phyloP scores from a whole-genome alignment of 2,797 vertebrate genomes.

The Dendrocincla tyrannina region DNA sequence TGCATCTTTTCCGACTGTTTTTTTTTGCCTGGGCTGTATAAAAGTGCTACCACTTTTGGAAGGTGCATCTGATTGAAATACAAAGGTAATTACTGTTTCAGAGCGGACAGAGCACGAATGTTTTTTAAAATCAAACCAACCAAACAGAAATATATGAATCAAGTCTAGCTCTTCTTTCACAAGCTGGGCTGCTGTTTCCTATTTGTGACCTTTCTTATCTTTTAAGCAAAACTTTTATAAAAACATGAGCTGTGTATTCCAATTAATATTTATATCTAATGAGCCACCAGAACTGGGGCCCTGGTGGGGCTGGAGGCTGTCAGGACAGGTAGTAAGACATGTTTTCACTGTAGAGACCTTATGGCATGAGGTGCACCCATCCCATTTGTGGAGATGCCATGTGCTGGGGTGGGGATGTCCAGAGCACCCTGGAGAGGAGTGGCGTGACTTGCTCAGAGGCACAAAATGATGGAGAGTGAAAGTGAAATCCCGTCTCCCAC shows the following conservation, averaged over 20 bases:
- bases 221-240: background rate
- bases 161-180: background rate
- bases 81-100: background rate
- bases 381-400: fast-evolving
- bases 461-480: background rate
- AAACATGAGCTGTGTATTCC: background rate
- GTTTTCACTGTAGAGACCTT: background rate
- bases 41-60: background rate
- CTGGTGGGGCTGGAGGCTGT: background rate
- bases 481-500: background rate
- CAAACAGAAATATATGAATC: background rate
- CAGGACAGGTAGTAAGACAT: background rate
- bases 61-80: background rate
- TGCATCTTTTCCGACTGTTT: background rate
- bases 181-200: background rate
- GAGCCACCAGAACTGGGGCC: background rate
- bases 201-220: background rate
- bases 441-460: background rate
- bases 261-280: background rate
- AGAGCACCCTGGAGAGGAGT: fast-evolving
- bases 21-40: background rate
- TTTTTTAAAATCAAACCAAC: background rate
- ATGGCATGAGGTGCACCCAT: fast-evolving
- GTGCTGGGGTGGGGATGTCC: fast-evolving
- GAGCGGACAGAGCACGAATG: background rate